A percentile compares a stretch with the other conserved stretches of the same genome.
These are phyloP conservation scores for Pipa parva DNA, from an alignment of 2,113 vertebrate genomes.

Conservation along the genomic window DNA sequence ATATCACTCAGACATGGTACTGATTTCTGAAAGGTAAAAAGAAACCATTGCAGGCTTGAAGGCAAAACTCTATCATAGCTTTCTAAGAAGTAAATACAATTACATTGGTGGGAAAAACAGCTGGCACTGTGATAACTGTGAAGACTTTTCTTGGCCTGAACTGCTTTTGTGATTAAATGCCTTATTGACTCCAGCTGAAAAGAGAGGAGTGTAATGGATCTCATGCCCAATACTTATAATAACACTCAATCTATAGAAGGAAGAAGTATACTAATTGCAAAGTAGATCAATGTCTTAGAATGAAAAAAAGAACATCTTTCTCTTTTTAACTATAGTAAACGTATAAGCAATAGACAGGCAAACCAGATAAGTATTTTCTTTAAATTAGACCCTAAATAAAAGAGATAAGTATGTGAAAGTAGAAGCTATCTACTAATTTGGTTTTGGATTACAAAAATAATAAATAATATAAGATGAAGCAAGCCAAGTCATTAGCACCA, in stretches of 20 bases:
- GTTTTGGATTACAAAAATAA: no score
- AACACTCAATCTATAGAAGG: slow-evolving; percentile 13
- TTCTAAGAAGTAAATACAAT: slow-evolving; percentile 15
- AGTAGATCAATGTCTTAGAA: slow-evolving; percentile 13
- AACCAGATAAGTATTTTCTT: no score
- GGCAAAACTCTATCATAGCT: not conserved
- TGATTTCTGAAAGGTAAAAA: not conserved
- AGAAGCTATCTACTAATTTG: no score
- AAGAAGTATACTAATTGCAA: slow-evolving; percentile 22
- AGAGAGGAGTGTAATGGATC: slow-evolving; percentile 8
- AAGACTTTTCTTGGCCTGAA: slow-evolving; percentile 3
- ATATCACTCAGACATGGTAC: not conserved
- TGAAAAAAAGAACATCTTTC: not conserved
- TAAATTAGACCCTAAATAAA: no score
- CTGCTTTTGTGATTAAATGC: slow-evolving; percentile 21
- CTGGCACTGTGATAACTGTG: slow-evolving; percentile 2
- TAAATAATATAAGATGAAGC: no score
- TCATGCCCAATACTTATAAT: slow-evolving; percentile 22
- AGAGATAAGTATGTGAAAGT: no score
- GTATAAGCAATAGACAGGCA: no score
- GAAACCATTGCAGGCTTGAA: not conserved
- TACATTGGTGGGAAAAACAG: not conserved
- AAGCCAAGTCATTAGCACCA: no score
- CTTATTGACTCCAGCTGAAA: slow-evolving; percentile 25
- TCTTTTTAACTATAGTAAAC: no score